A percentile compares a stretch with the other conserved stretches of the same genome.
Conservation (phyloP, 1,140 invertebrate species). For the Neuroterus valhalla region DNA sequence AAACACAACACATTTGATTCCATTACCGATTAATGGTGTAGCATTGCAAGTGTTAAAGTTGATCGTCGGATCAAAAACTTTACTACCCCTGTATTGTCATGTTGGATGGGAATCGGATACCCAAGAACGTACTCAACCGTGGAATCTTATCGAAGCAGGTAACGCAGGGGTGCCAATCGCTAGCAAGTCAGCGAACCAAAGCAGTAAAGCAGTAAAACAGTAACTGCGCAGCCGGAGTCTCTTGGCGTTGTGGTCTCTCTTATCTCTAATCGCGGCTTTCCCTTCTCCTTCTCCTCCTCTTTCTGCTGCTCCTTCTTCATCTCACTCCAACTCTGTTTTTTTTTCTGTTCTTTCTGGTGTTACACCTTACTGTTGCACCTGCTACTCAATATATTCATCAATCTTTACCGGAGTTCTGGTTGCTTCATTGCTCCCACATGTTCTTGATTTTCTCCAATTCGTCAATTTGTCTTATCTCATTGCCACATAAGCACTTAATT, state of each 20-base stretch:
- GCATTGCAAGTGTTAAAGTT: constrained; percentile 15
- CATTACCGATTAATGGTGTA: constrained; percentile 21
- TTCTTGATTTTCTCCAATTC: too few relatives aligned
- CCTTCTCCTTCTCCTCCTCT: constrained; percentile 16
- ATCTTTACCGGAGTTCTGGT: too few relatives aligned
- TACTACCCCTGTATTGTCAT: background rate
- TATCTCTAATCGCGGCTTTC: constrained; percentile 12
- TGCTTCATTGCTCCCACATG: too few relatives aligned
- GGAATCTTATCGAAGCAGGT: constrained; percentile 16
- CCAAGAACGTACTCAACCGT: constrained; percentile 20
- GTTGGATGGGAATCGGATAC: constrained; percentile 1
- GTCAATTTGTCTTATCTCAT: too few relatives aligned
- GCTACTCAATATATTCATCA: too few relatives aligned
- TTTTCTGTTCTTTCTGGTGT: background rate
- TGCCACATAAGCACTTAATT: too few relatives aligned
- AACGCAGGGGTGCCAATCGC: background rate
- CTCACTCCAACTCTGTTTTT: constrained; percentile 6
- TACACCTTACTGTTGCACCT: too few relatives aligned
- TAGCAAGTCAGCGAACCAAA: background rate
- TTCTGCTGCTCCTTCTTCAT: constrained; percentile 23
- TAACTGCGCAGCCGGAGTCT: background rate
- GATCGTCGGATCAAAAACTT: constrained; percentile 11
- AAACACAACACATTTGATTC: constrained; percentile 12
- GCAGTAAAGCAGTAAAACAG: too few relatives aligned
- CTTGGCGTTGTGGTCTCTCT: background rate